Conservation (phyloP, 2,797 vertebrate species). For the Tokudaia muenninki region DNA sequence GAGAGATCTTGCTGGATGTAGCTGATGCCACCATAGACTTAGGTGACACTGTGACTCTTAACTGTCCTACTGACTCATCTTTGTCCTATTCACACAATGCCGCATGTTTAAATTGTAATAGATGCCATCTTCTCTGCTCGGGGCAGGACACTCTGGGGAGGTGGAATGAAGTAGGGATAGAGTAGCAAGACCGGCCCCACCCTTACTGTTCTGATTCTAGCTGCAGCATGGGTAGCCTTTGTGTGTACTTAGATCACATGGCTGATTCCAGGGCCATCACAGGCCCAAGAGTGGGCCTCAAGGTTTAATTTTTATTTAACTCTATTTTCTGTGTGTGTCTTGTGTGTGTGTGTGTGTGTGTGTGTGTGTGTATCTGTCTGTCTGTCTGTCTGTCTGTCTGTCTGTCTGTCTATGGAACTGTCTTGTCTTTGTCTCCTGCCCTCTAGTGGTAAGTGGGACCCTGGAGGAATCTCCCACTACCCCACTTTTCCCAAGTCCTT, state of each 20-base stretch:
- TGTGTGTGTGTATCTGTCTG: slow-evolving; percentile 5
- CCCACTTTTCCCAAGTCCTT: not conserved
- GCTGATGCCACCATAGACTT: not conserved
- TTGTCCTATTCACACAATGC: slow-evolving; percentile 42
- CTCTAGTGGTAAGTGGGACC: slow-evolving; percentile 88
- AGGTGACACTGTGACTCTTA: slow-evolving; percentile 33
- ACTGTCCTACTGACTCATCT: slow-evolving; percentile 1
- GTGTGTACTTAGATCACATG: not conserved
- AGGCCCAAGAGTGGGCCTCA: slow-evolving; percentile 33
- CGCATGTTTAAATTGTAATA: slow-evolving; percentile 76
- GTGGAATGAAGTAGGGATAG: not conserved
- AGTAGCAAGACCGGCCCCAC: not conserved
- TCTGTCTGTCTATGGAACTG: not conserved
- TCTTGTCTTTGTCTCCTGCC: not conserved
- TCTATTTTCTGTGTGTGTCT: not conserved
- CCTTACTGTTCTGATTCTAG: not conserved
- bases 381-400: not conserved
- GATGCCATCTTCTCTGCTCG: slow-evolving; percentile 50
- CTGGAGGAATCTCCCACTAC: slow-evolving; percentile 85
- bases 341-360: not conserved
- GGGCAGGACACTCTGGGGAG: slow-evolving; percentile 22
- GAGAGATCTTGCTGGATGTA: slow-evolving; percentile 27
- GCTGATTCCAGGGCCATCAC: slow-evolving; percentile 12
- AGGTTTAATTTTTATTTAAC: slow-evolving; percentile 81
- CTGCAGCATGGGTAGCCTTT: not conserved